Conservation (phyloP, 1,140 invertebrate genomes). For the Saxidomus purpurata region DNA sequence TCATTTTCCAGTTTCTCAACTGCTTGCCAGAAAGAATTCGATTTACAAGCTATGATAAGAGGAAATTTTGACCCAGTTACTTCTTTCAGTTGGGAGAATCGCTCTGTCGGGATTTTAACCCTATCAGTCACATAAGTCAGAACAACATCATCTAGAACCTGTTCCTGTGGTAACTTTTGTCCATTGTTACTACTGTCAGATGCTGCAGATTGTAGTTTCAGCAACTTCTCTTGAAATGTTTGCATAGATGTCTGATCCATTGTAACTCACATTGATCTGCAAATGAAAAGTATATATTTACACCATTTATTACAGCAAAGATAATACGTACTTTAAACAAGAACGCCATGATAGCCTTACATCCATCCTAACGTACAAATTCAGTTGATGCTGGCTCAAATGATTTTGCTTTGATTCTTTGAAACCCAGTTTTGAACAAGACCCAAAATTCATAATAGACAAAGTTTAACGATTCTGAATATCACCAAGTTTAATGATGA, state of each 20-base stretch:
- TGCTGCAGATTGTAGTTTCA: neutral
- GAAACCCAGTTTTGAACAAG: no score
- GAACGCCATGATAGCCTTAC: no score
- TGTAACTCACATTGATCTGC: neutral
- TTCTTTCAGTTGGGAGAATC: conserved; percentile 15
- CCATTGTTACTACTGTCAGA: neutral
- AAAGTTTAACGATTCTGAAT: no score
- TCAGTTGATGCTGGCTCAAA: no score
- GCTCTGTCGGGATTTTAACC: neutral
- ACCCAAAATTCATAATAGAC: no score
- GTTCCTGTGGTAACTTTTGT: neutral
- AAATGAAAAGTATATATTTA: neutral
- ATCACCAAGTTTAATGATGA: no score
- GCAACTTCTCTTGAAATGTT: neutral
- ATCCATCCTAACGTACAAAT: no score
- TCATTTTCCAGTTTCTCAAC: neutral
- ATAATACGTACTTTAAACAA: no score
- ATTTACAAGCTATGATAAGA: conserved; percentile 41
- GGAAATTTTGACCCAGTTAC: conserved; percentile 21
- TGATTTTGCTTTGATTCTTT: no score
- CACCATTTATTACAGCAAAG: no score
- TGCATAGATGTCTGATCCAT: conserved; percentile 9
- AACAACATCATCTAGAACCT: neutral
- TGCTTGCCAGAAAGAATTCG: conserved; percentile 5
- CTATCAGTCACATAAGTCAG: neutral